Percentiles rank a stretch among this genome's conserved stretches.
Evolutionary conservation across 1,140 invertebrate genomes (phyloP).

Genomic region (Colletes gigas): DNA sequence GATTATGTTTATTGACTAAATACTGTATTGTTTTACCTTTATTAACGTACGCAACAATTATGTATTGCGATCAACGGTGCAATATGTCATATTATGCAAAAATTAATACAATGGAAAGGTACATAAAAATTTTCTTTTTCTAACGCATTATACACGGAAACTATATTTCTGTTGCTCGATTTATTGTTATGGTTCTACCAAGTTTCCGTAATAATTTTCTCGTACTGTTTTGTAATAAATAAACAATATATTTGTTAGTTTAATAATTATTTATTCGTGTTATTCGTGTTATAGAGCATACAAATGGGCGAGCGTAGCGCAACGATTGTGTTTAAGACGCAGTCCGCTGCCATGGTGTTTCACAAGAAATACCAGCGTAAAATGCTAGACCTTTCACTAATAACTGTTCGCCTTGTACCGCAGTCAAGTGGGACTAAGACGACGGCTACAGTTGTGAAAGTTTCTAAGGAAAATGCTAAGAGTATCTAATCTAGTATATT

Average conservation of each 20-base stretch:
- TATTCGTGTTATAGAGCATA: conserved; percentile 77
- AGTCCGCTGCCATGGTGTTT: conserved; percentile 82
- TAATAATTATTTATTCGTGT: conserved; percentile 60
- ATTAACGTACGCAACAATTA: not conserved
- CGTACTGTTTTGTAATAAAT: conserved; percentile 34
- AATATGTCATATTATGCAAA: not conserved
- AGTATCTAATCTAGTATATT: conserved; percentile 34
- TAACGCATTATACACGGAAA: not conserved
- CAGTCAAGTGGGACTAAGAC: conserved; percentile 57
- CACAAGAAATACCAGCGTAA: conserved; percentile 83
- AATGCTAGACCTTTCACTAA: conserved; percentile 83
- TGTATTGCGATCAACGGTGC: too few relatives aligned
- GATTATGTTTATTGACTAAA: not conserved
- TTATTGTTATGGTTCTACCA: not conserved
- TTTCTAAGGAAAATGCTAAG: conserved; percentile 56
- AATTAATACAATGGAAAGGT: too few relatives aligned
- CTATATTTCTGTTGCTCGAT: not conserved
- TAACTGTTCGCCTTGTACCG: conserved; percentile 79
- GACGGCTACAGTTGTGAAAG: conserved; percentile 44
- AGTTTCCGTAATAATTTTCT: not conserved
- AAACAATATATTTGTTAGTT: conserved; percentile 26
- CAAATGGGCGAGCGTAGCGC: conserved; percentile 81
- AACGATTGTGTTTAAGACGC: conserved; percentile 82
- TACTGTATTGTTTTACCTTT: not conserved
- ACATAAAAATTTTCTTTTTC: conserved; percentile 5